Conservation (phyloP, 2,888 invertebrate genomes). For the Cacoxenus indagator region DNA sequence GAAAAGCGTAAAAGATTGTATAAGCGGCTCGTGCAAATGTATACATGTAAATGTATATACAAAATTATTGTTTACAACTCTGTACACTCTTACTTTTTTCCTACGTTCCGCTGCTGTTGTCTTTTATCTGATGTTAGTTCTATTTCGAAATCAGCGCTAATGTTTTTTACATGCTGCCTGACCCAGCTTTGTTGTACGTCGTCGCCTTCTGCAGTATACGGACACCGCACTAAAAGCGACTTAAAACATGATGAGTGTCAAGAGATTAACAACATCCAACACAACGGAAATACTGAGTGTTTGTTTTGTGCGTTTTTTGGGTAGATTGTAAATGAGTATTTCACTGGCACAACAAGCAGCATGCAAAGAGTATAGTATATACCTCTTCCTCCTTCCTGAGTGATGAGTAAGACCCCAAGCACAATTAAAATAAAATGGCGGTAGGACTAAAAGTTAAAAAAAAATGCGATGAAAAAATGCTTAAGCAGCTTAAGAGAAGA, state of each 20-base stretch:
- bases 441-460: too few species aligned
- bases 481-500: slow-evolving; percentile 66
- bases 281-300: slow-evolving; percentile 14
- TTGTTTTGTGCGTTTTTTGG: background rate
- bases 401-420: slow-evolving; percentile 41
- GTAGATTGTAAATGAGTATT: slow-evolving; percentile 20
- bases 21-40: slow-evolving; percentile 63
- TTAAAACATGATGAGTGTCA: slow-evolving; percentile 64
- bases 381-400: slow-evolving; percentile 65
- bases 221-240: slow-evolving; percentile 65
- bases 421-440: too few species aligned
- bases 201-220: slow-evolving; percentile 36
- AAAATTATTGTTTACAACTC: slow-evolving; percentile 63
- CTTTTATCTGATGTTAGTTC: background rate
- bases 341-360: slow-evolving; percentile 14
- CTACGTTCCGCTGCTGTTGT: background rate
- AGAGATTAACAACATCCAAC: slow-evolving; percentile 59
- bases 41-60: slow-evolving; percentile 50
- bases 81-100: slow-evolving; percentile 30
- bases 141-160: slow-evolving; percentile 21
- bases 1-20: slow-evolving; percentile 56
- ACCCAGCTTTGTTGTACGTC: background rate
- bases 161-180: background rate
- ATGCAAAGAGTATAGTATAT: slow-evolving; percentile 45
- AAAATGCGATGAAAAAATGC: too few species aligned